Conservation (phyloP, 37 sponge, comb jelly and placozoan genomes). For the Amphimedon queenslandica region DNA sequence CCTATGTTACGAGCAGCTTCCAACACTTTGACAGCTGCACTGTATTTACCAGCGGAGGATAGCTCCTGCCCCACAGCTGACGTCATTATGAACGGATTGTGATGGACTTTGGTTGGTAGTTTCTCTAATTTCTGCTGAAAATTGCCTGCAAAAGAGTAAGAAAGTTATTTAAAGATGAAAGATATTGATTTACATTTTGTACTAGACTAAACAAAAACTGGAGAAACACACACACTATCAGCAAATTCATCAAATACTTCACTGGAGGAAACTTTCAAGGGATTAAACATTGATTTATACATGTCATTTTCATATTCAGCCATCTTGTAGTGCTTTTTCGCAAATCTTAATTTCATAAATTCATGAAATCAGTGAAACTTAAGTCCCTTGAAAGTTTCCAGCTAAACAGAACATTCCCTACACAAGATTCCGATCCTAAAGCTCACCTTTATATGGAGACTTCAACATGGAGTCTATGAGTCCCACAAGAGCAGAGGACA, state of each 20-base stretch:
- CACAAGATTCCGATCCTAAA: conserved; percentile 1
- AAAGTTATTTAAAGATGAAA: neutral
- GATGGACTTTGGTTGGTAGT: conserved; percentile 72
- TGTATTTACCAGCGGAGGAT: conserved; percentile 33
- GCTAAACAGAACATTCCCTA: neutral
- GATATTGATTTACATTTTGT: neutral
- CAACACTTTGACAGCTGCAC: conserved; percentile 74
- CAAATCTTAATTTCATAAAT: too few relatives aligned
- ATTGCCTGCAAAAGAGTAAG: conserved; percentile 42
- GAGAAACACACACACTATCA: too few relatives aligned
- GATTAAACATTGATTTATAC: too few relatives aligned
- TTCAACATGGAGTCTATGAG: conserved; percentile 70
- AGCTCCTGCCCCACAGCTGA: conserved; percentile 90
- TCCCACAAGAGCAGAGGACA: conserved; percentile 56
- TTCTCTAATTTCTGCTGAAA: conserved; percentile 74
- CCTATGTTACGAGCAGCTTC: conserved; percentile 78
- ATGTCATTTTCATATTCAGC: too few relatives aligned
- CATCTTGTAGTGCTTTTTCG: too few relatives aligned
- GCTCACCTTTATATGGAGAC: conserved; percentile 79
- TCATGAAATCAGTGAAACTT: neutral
- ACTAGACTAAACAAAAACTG: neutral
- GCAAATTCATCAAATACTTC: too few relatives aligned
- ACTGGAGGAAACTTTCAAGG: too few relatives aligned
- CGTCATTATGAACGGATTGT: conserved; percentile 84
- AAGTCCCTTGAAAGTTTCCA: too few relatives aligned